Conservation (phyloP, 1,140 invertebrate genomes). For the Penaeus vannamei region DNA sequence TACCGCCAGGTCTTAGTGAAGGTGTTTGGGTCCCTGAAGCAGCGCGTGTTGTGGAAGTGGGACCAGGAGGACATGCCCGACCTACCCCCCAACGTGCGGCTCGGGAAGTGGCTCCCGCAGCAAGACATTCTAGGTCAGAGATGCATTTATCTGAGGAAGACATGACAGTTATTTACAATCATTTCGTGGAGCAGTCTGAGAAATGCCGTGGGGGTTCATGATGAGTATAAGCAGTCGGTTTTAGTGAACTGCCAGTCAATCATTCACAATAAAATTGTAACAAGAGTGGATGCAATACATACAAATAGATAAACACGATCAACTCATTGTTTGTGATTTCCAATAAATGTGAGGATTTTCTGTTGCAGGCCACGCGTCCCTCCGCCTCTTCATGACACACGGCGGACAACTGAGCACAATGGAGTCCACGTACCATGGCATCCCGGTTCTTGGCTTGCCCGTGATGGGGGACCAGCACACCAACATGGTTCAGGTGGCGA, state of each 20-base stretch:
- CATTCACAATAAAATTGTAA: neutral
- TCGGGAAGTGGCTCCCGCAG: constrained; percentile 67
- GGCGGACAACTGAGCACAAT: constrained; percentile 80
- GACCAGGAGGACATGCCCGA: constrained; percentile 55
- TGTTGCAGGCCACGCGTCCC: neutral
- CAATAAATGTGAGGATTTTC: neutral
- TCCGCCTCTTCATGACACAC: constrained; percentile 78
- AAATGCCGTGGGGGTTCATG: too few relatives aligned
- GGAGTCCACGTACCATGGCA: constrained; percentile 80
- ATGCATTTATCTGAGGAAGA: neutral
- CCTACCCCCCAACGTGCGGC: constrained; percentile 60
- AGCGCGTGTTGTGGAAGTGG: constrained; percentile 67
- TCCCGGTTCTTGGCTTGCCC: constrained; percentile 81
- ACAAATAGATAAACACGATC: neutral
- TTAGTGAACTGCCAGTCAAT: neutral
- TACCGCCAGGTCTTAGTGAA: constrained; percentile 52
- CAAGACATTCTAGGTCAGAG: constrained; percentile 64
- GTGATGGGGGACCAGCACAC: constrained; percentile 77
- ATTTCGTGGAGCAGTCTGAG: too few relatives aligned
- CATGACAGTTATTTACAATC: neutral
- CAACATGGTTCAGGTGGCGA: constrained; percentile 71
- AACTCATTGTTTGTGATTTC: neutral
- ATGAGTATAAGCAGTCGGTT: neutral
- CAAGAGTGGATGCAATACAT: neutral
- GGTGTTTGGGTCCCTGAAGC: constrained; percentile 54